These are phyloP conservation scores for Megaceryle alcyon DNA, from an alignment of 2,797 vertebrate species.

Conservation along the genomic window DNA sequence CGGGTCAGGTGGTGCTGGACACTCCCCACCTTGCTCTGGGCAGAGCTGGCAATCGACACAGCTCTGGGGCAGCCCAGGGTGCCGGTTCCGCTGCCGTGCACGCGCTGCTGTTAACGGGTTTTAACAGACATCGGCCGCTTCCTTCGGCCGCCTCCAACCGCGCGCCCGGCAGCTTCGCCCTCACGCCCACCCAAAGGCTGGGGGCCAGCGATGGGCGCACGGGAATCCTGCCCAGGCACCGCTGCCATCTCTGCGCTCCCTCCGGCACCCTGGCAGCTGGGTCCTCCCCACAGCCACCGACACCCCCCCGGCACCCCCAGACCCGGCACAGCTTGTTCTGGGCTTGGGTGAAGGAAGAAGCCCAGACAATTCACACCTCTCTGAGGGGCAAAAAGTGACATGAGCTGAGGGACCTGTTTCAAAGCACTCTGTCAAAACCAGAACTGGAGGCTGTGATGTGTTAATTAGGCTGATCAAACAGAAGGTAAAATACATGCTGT, in stretches of 20 bases:
- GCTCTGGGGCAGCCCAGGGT: background rate
- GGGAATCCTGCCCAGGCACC: background rate
- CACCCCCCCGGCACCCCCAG: background rate
- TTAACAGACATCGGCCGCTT: rapidly evolving
- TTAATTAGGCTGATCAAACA: background rate
- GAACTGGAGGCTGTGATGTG: background rate
- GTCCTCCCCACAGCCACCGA: background rate
- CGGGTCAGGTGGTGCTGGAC: background rate
- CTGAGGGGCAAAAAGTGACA: rapidly evolving
- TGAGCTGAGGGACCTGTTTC: background rate
- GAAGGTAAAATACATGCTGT: background rate
- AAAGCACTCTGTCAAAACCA: background rate
- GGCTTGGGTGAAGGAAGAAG: background rate
- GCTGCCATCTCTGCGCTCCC: background rate
- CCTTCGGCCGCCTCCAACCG: background rate
- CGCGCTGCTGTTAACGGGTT: rapidly evolving
- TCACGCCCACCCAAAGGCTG: background rate
- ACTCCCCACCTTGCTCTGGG: background rate
- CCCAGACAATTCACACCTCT: background rate
- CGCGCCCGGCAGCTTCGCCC: background rate
- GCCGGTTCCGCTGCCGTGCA: background rate
- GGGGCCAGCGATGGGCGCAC: background rate
- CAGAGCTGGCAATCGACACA: rapidly evolving
- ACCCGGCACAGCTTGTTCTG: rapidly evolving
- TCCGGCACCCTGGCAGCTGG: background rate